Evolutionary conservation across 2,113 vertebrate species (phyloP).

Genomic region (Tyto alba): DNA sequence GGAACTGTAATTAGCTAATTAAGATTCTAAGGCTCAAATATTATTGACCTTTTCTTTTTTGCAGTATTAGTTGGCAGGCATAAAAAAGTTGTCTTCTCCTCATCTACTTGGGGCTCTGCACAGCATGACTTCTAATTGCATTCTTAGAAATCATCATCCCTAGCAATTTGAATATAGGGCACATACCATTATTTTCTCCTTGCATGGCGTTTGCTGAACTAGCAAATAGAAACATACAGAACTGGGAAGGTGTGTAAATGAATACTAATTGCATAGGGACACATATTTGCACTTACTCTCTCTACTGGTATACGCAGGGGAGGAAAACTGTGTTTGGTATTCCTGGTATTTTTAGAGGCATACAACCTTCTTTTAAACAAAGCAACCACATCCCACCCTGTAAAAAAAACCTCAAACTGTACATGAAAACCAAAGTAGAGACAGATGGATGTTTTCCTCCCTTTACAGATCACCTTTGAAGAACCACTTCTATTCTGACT

Average conservation of each 20-base stretch:
- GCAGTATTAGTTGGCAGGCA: neutral
- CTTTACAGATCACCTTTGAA: neutral
- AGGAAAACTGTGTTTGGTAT: neutral
- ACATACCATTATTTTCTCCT: neutral
- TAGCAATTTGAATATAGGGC: neutral
- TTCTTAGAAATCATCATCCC: neutral
- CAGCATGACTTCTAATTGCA: neutral
- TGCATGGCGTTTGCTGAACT: neutral
- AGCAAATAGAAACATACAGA: neutral
- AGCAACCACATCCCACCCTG: neutral
- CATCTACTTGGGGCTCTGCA: neutral
- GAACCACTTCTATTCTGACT: neutral
- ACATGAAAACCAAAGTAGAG: neutral
- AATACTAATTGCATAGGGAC: neutral
- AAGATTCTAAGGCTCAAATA: neutral
- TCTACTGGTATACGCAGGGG: neutral
- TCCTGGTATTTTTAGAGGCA: neutral
- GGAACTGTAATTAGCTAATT: conserved; percentile 7
- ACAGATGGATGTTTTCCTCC: neutral
- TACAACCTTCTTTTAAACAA: neutral
- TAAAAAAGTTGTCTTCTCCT: neutral
- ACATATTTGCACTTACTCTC: neutral
- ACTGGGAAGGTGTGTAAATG: neutral
- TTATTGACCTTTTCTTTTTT: conserved; percentile 19
- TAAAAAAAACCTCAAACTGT: neutral